Conservation (phyloP, 2,888 invertebrate genomes). For the Entomobrya proxima region DNA sequence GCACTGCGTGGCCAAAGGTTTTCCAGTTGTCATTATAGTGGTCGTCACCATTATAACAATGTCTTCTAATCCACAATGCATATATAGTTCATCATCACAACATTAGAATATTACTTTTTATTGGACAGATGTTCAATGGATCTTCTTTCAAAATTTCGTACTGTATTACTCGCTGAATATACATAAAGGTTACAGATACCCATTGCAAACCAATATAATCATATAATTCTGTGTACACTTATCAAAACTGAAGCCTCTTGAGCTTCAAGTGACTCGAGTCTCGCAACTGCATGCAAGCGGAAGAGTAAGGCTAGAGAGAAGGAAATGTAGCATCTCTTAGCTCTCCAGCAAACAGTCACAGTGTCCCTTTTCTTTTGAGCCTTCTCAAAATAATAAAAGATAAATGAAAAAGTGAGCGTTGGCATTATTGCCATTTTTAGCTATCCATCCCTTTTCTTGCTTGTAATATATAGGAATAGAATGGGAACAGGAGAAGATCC, state of each 20-base stretch:
- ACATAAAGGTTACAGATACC: too few species aligned
- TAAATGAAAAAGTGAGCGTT: constrained; percentile 41
- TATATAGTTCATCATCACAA: not conserved
- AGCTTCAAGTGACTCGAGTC: constrained; percentile 44
- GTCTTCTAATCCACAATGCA: constrained; percentile 48
- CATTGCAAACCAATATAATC: not conserved
- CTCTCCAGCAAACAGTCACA: not conserved
- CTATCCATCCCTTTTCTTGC: not conserved
- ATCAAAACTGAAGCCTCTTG: constrained; percentile 35
- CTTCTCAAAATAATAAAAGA: constrained; percentile 25
- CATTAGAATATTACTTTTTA: constrained; percentile 20
- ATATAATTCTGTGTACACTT: not conserved
- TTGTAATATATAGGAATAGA: not conserved
- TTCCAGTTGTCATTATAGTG: too few species aligned
- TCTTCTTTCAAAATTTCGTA: constrained; percentile 23
- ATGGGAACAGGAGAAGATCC: not conserved
- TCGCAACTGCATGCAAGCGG: not conserved
- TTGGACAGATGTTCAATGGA: constrained; percentile 74
- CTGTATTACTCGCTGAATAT: not conserved
- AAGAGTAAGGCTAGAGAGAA: constrained; percentile 15
- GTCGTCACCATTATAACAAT: constrained; percentile 12
- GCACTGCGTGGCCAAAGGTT: too few species aligned
- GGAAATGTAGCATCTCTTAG: not conserved
- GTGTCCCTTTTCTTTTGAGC: constrained; percentile 6
- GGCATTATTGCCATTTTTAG: constrained; percentile 39